Evolutionary conservation across 2,797 vertebrate genomes (phyloP), one percentile per base, ranked within the genome.

Genomic region (Mastacembelus armatus): DNA sequence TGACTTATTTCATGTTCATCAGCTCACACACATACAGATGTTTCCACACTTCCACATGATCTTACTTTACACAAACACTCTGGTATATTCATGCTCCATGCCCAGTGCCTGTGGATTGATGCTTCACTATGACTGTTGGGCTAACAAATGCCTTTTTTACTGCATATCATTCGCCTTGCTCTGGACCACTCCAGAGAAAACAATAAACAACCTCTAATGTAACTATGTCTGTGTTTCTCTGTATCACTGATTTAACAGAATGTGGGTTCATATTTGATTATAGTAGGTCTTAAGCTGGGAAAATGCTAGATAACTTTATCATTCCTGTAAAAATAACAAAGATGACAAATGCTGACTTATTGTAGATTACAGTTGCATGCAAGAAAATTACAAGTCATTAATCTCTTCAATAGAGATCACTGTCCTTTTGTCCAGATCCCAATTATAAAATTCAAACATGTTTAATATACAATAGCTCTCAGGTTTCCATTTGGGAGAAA

Each of bases 161-260:
- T 83, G 88, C 88, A 90, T 92, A 91, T 90, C 88, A 89, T 90
- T 88, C 43, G 87, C 90, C 90, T 90, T 89, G 88, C 74, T 90
- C 85, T 82, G 87, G 88, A 72, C 44, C 66, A 73, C 66, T 84
- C 84, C 84, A 77, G 88, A 78, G 78, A 88, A 65, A 87, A 91
- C 77, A 93, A 93, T 94, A 93, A 94, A 94, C 39, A 65, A 89
- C 81, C 85, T 88, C 88, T 85, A 89, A 91, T 63, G 85, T 85
- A 88, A 24, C 38, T 57, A 11, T 50, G 72, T 74, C 38, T 62
- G 22, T 65, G 56, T 64, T 16, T 48, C 3, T n/a, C 5, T 47
- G 16, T 22, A 16, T 57, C 14, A 40, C 15, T 29, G 10, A 42
- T 7, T 11, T 16, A 16, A 39, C 12, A 4, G 10, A 29, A 15